Conservation (phyloP, 2,113 vertebrate genomes). For the Melierax canorus region DNA sequence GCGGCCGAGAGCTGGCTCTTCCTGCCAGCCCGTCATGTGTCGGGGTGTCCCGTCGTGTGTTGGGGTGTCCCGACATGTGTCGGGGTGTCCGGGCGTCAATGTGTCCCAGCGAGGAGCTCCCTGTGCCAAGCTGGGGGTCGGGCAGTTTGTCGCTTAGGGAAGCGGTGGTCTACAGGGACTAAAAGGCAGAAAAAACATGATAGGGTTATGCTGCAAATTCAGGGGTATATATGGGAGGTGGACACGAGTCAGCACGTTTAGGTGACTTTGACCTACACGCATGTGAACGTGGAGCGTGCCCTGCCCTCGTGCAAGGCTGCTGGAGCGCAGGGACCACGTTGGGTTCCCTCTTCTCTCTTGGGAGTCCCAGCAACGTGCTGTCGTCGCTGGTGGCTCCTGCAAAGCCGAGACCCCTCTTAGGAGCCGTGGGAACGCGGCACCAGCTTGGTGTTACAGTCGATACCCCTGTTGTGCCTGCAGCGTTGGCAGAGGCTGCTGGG, state of each 20-base stretch:
- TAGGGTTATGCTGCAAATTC: neutral
- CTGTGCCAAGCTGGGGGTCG: neutral
- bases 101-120: neutral
- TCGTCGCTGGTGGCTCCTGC: too few species aligned
- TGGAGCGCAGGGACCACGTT: accelerated
- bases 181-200: accelerated
- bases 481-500: neutral
- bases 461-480: neutral
- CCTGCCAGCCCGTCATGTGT: accelerated
- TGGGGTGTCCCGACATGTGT: accelerated
- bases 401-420: accelerated
- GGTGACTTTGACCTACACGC: accelerated
- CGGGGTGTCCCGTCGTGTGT: accelerated
- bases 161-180: accelerated
- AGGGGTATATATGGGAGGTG: accelerated
- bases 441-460: neutral
- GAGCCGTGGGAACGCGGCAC: accelerated
- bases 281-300: neutral
- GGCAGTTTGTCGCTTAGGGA: accelerated
- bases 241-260: accelerated
- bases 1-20: too few species aligned
- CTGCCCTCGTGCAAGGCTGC: neutral
- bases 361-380: accelerated
- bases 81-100: neutral
- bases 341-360: neutral